Evolutionary conservation across 2,113 vertebrate genomes (phyloP).

Genomic region (Pagrus major): DNA sequence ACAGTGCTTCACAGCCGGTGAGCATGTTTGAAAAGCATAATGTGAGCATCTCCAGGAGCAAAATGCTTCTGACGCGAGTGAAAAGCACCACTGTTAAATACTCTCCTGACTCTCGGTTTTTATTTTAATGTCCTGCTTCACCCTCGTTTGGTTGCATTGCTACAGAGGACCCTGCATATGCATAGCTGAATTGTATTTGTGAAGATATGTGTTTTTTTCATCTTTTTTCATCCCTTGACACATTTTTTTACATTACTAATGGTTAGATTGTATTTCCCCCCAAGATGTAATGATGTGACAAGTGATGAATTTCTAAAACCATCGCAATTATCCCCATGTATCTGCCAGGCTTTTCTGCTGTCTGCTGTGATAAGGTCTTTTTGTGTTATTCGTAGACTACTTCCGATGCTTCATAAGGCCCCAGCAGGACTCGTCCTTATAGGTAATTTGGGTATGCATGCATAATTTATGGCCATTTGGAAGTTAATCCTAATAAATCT

Average conservation of each 20-base stretch:
- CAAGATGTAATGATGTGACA: slow-evolving; percentile 13
- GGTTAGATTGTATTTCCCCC: neutral
- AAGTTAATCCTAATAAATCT: slow-evolving; percentile 87
- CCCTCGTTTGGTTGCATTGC: neutral
- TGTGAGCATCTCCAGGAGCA: neutral
- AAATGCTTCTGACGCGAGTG: slow-evolving; percentile 23
- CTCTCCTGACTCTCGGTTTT: neutral
- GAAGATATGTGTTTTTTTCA: slow-evolving; percentile 14
- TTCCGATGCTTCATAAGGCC: slow-evolving; percentile 58
- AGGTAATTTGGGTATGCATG: slow-evolving; percentile 81
- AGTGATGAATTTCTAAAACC: neutral
- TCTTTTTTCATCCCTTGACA: neutral
- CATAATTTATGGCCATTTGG: slow-evolving; percentile 83
- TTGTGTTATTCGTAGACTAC: slow-evolving; percentile 49
- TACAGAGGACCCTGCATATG: neutral
- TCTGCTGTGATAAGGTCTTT: slow-evolving; percentile 25
- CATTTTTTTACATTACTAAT: slow-evolving; percentile 7
- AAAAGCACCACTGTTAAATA: neutral
- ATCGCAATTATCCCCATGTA: slow-evolving; percentile 5
- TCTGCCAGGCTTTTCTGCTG: neutral
- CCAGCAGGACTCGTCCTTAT: slow-evolving; percentile 72
- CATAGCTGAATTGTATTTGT: slow-evolving; percentile 19
- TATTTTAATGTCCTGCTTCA: slow-evolving; percentile 7
- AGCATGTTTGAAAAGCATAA: slow-evolving; percentile 47
- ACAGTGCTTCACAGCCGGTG: slow-evolving; percentile 39